Base-by-base conservation (phyloP, 1,140 invertebrate genomes). In the Tetragnatha versicolor region DNA sequence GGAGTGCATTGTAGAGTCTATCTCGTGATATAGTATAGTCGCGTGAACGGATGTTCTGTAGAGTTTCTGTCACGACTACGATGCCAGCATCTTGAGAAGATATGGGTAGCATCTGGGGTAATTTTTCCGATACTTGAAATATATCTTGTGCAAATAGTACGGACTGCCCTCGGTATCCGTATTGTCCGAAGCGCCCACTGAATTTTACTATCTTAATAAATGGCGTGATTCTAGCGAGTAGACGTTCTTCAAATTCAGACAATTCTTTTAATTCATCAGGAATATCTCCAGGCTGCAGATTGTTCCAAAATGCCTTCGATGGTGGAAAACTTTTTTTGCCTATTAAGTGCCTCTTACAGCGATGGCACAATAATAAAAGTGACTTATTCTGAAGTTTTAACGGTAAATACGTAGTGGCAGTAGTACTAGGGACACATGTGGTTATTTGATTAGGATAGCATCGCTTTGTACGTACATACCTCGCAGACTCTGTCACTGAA, bases 31-130 rank as follows among this genome's bases (percentile, higher is more conserved):
- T 77, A 25, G 51, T 25, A 22, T 49, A 79, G 33, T 80, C 73
- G 31, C 60, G 37, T 29, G 72, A 37, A 39, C 47, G 60, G 47
- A 37, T 63, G 35, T 79, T 79, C 60, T 78, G 25, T 33, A 42
- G 69, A 12, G 27, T 58, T n/a, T 79, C 78, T 60, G 78, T 63
- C 33, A 79, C 33, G 51, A 79, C 53, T 47, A 49, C 25, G 49
- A 68, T 42, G 27, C 33, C 63, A 47, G 33, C 45, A 69, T 69
- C 35, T 12, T 47, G 49, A 51, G 65, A 49, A 31, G 65, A 27
- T 51, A 42, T 69, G 33, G 4, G 42, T n/a, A 31, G 27, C 45
- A 69, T 22, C 17, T 51, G 29, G 9, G 45, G 27, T 49, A 29
- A 27, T 12, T 68, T 69, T 69, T 33, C 65, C 35, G 65, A 27